These are phyloP conservation scores for Brassicogethes aeneus DNA, from an alignment of 2,888 invertebrate genomes.

Conservation along the genomic window DNA sequence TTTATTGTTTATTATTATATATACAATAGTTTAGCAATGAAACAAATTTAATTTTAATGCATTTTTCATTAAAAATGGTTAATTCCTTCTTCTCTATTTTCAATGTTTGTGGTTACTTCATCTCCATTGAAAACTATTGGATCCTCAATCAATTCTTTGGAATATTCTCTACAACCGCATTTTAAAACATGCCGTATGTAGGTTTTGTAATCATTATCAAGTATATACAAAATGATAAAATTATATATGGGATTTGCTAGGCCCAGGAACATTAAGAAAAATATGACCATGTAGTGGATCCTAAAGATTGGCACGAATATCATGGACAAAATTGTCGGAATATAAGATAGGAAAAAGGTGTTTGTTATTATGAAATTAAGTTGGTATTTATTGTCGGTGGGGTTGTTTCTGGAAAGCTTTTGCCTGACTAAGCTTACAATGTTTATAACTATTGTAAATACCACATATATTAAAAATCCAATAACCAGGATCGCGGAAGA, in stretches of 20 bases:
- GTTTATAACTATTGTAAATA: conserved; percentile 12
- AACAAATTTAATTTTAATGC: no score
- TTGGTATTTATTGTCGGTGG: background rate
- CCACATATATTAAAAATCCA: conserved; percentile 4
- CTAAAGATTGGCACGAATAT: background rate
- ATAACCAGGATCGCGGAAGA: no score
- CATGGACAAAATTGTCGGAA: background rate
- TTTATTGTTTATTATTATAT: no score
- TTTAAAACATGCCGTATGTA: conserved; percentile 10
- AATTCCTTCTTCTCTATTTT: background rate
- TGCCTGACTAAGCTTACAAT: conserved; percentile 7
- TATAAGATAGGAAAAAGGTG: background rate
- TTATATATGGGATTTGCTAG: conserved; percentile 1
- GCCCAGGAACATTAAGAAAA: background rate
- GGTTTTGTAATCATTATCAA: conserved; percentile 10
- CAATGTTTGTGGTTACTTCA: no score
- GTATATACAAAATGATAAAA: conserved; percentile 7
- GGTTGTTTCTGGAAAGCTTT: conserved; percentile 1
- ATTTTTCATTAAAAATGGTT: no score
- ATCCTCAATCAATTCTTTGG: conserved; percentile 4
- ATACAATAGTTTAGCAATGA: no score
- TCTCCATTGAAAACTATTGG: background rate
- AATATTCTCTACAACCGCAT: conserved; percentile 10
- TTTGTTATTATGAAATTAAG: background rate
- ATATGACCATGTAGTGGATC: background rate